A percentile compares a stretch with the other conserved stretches of the same genome.
Conservation (phyloP, 1,140 invertebrate genomes). For the Drosophila nasuta region DNA sequence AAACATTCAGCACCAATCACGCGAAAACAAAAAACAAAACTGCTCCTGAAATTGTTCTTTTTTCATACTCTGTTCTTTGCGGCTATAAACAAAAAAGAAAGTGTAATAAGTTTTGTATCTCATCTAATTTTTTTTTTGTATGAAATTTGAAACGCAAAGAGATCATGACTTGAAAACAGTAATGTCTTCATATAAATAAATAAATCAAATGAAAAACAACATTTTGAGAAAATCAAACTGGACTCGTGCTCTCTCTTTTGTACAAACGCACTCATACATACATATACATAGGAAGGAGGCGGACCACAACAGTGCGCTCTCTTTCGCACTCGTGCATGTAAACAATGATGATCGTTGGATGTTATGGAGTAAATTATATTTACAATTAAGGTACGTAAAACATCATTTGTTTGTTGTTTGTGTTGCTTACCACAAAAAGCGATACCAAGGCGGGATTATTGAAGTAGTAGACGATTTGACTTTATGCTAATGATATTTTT, state of each 20-base stretch:
- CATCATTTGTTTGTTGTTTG: slow-evolving; percentile 12
- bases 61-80: background rate
- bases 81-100: slow-evolving; percentile 8
- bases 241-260: background rate
- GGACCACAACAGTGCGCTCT: background rate
- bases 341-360: background rate
- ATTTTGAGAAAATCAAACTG: too few relatives aligned
- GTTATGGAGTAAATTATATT: slow-evolving; percentile 42
- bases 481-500: slow-evolving; percentile 75
- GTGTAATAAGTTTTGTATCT: background rate
- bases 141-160: slow-evolving; percentile 24
- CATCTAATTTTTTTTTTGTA: slow-evolving; percentile 26
- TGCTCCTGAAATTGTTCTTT: slow-evolving; percentile 13
- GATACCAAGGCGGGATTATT: slow-evolving; percentile 1
- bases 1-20: slow-evolving; percentile 11
- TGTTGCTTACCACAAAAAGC: slow-evolving; percentile 28
- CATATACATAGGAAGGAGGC: background rate
- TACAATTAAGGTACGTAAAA: slow-evolving; percentile 49
- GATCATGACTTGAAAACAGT: slow-evolving; percentile 47
- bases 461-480: slow-evolving; percentile 16
- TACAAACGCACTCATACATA: background rate
- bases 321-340: too few relatives aligned
- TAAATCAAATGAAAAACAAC: slow-evolving; percentile 43
- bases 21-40: slow-evolving; percentile 22
- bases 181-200: slow-evolving; percentile 54